Conservation (phyloP, 2,888 invertebrate species). For the Trichopoda pennipes region DNA sequence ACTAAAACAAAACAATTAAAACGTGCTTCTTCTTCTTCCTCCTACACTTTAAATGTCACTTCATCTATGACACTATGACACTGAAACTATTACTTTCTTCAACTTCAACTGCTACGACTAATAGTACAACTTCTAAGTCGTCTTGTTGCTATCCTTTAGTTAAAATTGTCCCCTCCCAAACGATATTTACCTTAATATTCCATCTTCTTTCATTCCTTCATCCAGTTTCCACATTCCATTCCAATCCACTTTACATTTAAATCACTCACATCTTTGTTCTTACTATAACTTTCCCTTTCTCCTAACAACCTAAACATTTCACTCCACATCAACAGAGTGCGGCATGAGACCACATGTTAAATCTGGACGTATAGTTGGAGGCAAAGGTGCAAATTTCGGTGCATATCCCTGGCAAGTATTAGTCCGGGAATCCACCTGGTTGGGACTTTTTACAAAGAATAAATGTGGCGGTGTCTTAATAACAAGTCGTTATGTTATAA, state of each 20-base stretch:
- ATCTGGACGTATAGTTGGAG: constrained; percentile 92
- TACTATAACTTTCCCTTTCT: constrained; percentile 79
- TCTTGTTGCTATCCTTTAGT: constrained; percentile 62
- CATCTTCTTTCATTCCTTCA: background rate
- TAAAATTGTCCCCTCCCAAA: constrained; percentile 2
- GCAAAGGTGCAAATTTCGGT: constrained; percentile 92
- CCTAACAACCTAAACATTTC: constrained; percentile 80
- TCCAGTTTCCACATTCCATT: constrained; percentile 34
- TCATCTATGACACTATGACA: constrained; percentile 29
- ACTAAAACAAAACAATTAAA: constrained; percentile 49
- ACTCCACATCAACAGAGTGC: constrained; percentile 86
- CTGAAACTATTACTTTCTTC: constrained; percentile 23
- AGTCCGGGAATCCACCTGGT: constrained; percentile 95
- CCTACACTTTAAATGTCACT: constrained; percentile 29
- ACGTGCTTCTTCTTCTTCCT: constrained; percentile 16
- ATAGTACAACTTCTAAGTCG: constrained; percentile 62
- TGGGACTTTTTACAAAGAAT: constrained; percentile 96
- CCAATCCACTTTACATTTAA: constrained; percentile 36
- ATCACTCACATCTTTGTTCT: constrained; percentile 72
- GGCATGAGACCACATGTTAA: constrained; percentile 91
- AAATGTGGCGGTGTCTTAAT: constrained; percentile 97
- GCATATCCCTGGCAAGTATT: constrained; percentile 97
- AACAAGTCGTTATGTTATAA: constrained; percentile 91
- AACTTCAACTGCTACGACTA: constrained; percentile 19
- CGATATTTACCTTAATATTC: constrained; percentile 11